Evolutionary conservation across 1,140 invertebrate species (phyloP).

Genomic region (Tyrophagus putrescentiae): DNA sequence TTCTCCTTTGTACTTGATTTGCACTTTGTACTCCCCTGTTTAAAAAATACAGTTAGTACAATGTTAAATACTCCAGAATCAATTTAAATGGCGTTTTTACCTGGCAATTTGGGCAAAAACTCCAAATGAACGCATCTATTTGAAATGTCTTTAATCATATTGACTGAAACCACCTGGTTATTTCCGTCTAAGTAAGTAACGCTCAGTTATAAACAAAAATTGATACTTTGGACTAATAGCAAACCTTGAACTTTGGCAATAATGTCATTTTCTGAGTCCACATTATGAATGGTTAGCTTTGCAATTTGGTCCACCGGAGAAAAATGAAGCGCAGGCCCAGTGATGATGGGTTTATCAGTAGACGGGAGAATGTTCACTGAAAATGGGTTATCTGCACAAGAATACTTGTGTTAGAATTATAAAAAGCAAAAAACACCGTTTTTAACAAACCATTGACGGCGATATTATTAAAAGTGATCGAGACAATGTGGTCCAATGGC

Average conservation of each 20-base stretch:
- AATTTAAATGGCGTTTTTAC: neutral
- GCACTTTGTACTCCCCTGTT: neutral
- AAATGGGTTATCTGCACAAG: conserved; percentile 28
- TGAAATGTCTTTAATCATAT: conserved; percentile 16
- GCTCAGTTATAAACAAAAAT: neutral
- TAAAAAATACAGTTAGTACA: conserved; percentile 38
- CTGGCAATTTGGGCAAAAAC: conserved; percentile 19
- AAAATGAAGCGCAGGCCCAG: conserved; percentile 22
- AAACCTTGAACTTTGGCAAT: conserved; percentile 88
- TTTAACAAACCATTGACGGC: conserved; percentile 41
- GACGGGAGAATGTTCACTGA: conserved; percentile 24
- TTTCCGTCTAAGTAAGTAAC: conserved; percentile 8
- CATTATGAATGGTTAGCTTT: conserved; percentile 33
- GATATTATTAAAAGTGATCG: conserved; percentile 90
- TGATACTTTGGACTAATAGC: conserved; percentile 22
- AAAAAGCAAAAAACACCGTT: neutral
- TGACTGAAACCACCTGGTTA: conserved; percentile 5
- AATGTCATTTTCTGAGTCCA: conserved; percentile 66
- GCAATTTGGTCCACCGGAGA: conserved; percentile 24
- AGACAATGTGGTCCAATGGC: conserved; percentile 80
- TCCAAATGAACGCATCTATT: conserved; percentile 7
- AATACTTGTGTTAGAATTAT: neutral
- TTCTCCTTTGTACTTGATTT: conserved; percentile 47
- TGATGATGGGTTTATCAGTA: conserved; percentile 24
- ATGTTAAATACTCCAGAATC: neutral